Evolutionary conservation across 1,140 invertebrate species (phyloP).

Genomic region (Temnothorax curvispinosus): DNA sequence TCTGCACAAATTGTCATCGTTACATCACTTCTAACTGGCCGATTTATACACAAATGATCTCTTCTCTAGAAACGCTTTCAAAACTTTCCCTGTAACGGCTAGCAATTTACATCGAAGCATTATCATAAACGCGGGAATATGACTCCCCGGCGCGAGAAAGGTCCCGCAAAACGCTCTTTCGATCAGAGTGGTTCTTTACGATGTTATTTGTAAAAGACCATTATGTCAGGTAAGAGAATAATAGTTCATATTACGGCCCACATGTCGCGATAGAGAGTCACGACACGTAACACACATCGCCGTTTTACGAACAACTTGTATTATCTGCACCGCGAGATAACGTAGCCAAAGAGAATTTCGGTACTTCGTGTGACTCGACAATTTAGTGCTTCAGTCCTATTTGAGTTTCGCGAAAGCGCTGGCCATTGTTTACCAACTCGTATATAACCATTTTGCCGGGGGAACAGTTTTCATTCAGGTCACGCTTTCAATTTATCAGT

Average conservation of each 20-base stretch:
- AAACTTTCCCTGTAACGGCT: not conserved
- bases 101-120: slow-evolving; percentile 9
- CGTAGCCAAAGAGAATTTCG: slow-evolving; percentile 7
- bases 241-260: not conserved
- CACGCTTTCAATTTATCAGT: slow-evolving; percentile 25
- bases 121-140: not conserved
- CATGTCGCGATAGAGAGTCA: not conserved
- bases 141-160: not conserved
- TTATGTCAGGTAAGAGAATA: slow-evolving; percentile 22
- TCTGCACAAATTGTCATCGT: not conserved
- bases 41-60: slow-evolving; percentile 3
- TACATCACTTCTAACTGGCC: not conserved
- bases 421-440: slow-evolving; percentile 1
- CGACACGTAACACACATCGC: not conserved
- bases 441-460: not conserved
- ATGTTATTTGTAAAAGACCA: slow-evolving; percentile 7
- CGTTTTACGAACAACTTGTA: slow-evolving; percentile 21
- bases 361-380: slow-evolving; percentile 12
- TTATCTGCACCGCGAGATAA: slow-evolving; percentile 1
- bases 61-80: not conserved
- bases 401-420: slow-evolving; percentile 7
- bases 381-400: slow-evolving; percentile 31
- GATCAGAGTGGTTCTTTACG: not conserved
- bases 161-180: not conserved
- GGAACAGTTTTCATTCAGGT: not conserved